phyloP scores from a whole-genome alignment of 2,888 invertebrate genomes.

The Ennomos fuscantarius region DNA sequence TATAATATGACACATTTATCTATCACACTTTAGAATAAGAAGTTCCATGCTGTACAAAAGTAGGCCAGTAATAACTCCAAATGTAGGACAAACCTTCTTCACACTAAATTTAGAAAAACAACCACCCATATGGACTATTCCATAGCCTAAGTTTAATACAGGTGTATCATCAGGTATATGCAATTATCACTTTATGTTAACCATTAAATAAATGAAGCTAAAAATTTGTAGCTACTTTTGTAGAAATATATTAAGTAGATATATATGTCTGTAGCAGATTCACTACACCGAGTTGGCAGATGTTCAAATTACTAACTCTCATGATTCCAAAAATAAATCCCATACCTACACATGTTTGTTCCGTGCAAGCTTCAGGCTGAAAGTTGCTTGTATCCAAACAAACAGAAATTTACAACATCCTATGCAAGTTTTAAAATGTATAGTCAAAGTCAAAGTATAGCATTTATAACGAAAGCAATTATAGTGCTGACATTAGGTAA shows the following conservation, averaged over 20 bases:
- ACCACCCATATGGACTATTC: conserved; percentile 71
- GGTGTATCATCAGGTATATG: neutral
- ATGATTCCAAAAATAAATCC: conserved; percentile 74
- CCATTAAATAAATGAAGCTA: conserved; percentile 8
- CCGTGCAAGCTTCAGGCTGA: conserved; percentile 62
- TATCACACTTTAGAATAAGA: neutral
- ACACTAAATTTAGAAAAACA: conserved; percentile 78
- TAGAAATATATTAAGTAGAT: conserved; percentile 17
- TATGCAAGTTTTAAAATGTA: neutral
- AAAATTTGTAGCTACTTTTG: conserved; percentile 4
- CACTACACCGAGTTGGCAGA: conserved; percentile 62
- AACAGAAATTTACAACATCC: conserved; percentile 3
- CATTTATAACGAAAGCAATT: too few relatives aligned
- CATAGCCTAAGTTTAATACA: conserved; percentile 15
- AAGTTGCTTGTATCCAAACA: conserved; percentile 25
- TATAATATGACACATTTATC: neutral
- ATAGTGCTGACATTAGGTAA: too few relatives aligned
- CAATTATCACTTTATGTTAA: conserved; percentile 7
- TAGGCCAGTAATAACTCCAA: conserved; percentile 31
- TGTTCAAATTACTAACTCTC: conserved; percentile 66
- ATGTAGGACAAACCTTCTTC: conserved; percentile 68
- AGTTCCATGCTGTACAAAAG: conserved; percentile 3
- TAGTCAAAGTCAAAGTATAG: neutral
- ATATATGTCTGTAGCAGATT: conserved; percentile 20
- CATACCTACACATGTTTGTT: conserved; percentile 54